These are phyloP conservation scores for Cervus canadensis DNA, from an alignment of 2,113 vertebrate species.

Conservation along the genomic window DNA sequence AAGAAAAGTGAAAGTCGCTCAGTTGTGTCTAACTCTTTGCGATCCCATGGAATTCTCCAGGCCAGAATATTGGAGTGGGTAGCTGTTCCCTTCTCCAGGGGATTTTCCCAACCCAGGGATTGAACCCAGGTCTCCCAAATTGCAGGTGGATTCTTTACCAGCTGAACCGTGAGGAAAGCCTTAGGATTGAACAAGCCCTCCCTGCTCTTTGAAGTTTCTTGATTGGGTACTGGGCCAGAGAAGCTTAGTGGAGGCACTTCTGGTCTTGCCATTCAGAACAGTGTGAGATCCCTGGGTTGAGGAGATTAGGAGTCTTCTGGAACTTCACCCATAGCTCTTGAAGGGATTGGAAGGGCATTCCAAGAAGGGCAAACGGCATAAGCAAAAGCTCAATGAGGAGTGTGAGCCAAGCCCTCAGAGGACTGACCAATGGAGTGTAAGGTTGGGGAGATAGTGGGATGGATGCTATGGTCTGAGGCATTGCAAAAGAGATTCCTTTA, in stretches of 20 bases:
- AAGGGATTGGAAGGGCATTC: not conserved
- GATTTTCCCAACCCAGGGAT: not conserved
- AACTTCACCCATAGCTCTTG: not conserved
- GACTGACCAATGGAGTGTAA: not conserved
- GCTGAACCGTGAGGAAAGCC: not conserved
- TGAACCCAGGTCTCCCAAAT: not conserved
- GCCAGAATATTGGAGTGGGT: not conserved
- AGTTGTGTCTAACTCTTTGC: not conserved
- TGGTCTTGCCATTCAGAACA: not conserved
- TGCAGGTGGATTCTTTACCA: not conserved
- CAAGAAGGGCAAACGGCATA: not conserved
- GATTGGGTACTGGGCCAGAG: not conserved
- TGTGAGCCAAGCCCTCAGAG: not conserved
- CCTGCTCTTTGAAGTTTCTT: not conserved
- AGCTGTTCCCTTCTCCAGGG: not conserved
- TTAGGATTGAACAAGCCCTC: not conserved
- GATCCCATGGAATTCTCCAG: not conserved
- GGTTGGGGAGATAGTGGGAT: not conserved
- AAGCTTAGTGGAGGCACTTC: not conserved
- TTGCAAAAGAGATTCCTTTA: not conserved
- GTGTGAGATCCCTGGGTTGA: not conserved
- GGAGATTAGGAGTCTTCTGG: not conserved
- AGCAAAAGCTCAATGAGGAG: not conserved
- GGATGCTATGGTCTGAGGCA: not conserved
- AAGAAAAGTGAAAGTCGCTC: not conserved